Evolutionary conservation across 30 jellyfish, hydroid and myxozoan genomes (phyloP).

Genomic region (Cassiopea andromeda): DNA sequence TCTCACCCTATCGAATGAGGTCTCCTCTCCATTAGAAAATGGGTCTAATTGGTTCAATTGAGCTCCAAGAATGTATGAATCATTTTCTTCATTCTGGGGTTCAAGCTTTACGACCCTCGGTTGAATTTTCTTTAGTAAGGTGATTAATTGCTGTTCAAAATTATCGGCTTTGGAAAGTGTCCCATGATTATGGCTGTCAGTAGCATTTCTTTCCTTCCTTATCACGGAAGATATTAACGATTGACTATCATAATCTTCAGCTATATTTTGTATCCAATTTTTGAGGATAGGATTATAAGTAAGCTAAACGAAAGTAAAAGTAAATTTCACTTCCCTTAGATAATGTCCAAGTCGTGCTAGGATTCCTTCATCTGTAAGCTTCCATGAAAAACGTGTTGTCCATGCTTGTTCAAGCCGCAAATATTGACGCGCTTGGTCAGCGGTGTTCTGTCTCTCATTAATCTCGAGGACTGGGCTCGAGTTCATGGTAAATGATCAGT

Average conservation of each 20-base stretch:
- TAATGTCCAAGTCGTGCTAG: neutral
- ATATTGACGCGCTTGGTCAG: neutral
- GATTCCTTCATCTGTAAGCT: neutral
- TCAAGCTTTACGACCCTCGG: too few species aligned
- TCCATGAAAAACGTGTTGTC: neutral
- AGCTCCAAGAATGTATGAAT: too few species aligned
- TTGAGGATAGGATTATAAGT: neutral
- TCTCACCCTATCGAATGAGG: too few species aligned
- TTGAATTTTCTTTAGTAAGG: too few species aligned
- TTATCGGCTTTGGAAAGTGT: neutral
- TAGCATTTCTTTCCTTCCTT: neutral
- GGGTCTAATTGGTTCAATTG: too few species aligned
- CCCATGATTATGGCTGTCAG: neutral
- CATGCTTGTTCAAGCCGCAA: neutral
- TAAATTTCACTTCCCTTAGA: neutral
- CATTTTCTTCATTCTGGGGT: too few species aligned
- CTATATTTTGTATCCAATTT: neutral
- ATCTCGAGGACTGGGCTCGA: neutral
- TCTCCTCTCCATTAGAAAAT: too few species aligned
- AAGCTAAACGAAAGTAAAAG: neutral
- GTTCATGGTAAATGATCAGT: neutral
- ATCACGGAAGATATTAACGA: neutral
- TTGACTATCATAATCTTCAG: neutral
- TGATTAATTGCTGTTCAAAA: too few species aligned
- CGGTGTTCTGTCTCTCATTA: neutral